phyloP scores from a whole-genome alignment of 2,888 invertebrate genomes.

The Phaonia tiefii region DNA sequence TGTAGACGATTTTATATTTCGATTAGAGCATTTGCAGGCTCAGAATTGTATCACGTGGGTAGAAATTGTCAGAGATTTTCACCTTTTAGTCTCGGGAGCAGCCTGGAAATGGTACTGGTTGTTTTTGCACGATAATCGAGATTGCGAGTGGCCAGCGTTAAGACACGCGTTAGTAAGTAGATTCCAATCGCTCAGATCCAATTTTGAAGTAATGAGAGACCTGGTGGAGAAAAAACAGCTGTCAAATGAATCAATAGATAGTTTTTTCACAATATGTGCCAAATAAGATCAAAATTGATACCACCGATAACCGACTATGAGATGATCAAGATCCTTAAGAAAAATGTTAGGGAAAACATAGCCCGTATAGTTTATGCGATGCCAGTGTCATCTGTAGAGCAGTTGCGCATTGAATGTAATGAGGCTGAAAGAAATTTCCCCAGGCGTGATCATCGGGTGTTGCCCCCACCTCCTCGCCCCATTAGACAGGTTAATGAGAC shows the following conservation, averaged over 20 bases:
- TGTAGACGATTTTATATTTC: too few relatives aligned
- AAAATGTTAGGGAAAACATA: slow-evolving; percentile 18
- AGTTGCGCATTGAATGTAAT: slow-evolving; percentile 22
- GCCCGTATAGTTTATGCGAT: slow-evolving; percentile 19
- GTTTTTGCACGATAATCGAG: not conserved
- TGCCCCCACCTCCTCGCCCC: too few relatives aligned
- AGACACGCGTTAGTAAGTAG: not conserved
- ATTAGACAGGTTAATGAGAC: too few relatives aligned
- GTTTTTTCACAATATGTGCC: too few relatives aligned
- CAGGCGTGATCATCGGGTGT: too few relatives aligned
- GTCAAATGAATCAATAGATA: slow-evolving; percentile 24
- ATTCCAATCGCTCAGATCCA: not conserved
- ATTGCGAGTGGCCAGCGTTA: not conserved
- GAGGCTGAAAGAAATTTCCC: slow-evolving; percentile 27
- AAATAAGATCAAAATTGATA: not conserved
- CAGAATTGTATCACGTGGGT: not conserved
- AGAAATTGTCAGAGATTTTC: not conserved
- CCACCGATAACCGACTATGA: too few relatives aligned
- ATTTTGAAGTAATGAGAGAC: too few relatives aligned
- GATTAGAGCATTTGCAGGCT: not conserved
- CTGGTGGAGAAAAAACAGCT: too few relatives aligned
- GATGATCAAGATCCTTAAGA: slow-evolving; percentile 30
- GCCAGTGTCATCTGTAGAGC: slow-evolving; percentile 13
- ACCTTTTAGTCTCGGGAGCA: not conserved
- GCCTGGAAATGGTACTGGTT: not conserved